phyloP scores from a whole-genome alignment of 1,140 invertebrate genomes.

The Planococcus citri region DNA sequence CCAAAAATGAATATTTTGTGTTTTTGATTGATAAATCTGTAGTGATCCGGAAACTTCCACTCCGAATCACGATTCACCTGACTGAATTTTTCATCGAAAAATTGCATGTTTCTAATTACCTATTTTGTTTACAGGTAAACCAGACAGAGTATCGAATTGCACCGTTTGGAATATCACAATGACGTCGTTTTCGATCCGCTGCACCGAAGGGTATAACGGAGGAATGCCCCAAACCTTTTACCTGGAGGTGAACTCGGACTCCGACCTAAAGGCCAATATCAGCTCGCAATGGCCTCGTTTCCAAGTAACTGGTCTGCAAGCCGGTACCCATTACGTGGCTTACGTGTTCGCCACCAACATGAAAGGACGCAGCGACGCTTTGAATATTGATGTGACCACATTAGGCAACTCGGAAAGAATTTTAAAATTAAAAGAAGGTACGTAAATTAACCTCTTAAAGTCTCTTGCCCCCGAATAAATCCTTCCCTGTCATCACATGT shows the following conservation, averaged over 20 bases:
- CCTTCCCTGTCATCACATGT: too few relatives aligned
- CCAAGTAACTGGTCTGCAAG: slow-evolving; percentile 55
- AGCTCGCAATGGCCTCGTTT: slow-evolving; percentile 59
- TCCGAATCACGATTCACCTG: too few relatives aligned
- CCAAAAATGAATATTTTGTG: too few relatives aligned
- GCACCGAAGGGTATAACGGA: slow-evolving; percentile 78
- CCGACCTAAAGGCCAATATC: slow-evolving; percentile 53
- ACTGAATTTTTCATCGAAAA: too few relatives aligned
- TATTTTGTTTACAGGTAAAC: slow-evolving; percentile 49
- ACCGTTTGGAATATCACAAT: slow-evolving; percentile 63
- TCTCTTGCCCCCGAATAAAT: too few relatives aligned
- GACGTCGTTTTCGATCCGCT: slow-evolving; percentile 64
- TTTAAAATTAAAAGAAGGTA: slow-evolving; percentile 14
- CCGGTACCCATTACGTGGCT: slow-evolving; percentile 61
- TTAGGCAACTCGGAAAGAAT: slow-evolving; percentile 63
- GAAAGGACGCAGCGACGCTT: slow-evolving; percentile 72
- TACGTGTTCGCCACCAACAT: slow-evolving; percentile 69
- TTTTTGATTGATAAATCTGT: too few relatives aligned
- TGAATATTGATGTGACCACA: slow-evolving; percentile 59
- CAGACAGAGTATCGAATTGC: slow-evolving; percentile 83
- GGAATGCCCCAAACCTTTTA: slow-evolving; percentile 72
- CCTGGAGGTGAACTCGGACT: slow-evolving; percentile 55
- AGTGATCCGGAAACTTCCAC: too few relatives aligned
- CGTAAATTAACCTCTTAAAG: too few relatives aligned
- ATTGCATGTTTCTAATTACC: too few relatives aligned